Evolutionary conservation across 2,113 vertebrate species (phyloP), one percentile per base, ranked within the genome.

Genomic region (Oncorhynchus gorbuscha): DNA sequence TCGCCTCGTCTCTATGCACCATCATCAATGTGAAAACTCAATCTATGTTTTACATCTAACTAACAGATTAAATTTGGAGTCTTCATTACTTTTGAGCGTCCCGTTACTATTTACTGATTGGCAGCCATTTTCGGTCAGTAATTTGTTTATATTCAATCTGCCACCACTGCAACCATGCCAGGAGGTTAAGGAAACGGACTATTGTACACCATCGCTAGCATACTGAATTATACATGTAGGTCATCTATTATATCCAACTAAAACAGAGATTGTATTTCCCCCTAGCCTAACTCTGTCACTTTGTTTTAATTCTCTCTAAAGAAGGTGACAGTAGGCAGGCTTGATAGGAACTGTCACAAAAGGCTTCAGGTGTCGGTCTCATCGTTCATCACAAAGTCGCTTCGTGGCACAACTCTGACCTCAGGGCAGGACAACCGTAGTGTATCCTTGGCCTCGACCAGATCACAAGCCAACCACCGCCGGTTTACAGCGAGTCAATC

Each of bases 231-330:
- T 18, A 58, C 8, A 39, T 39, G 39, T 39, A 45, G 39, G 9
- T 45, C 39, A 45, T 45, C 39, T 45, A 3, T 45, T 45, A 45
- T 14, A 58, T 14, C 55, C 55, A 3, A 18, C 55, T 58, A 12
- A 24, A 66, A 13, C 64, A 66, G 64, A 66, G 64, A 62, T 30
- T 81, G 86, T 79, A 78, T 85, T 87, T 88, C 78, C 84, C 80
- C 16, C 55, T 12, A 35, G 35, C 39, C 39, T 12, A 11, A 2
- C 39, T 11, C 68, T 58, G 55, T 58, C 55, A 58, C 55, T 18
- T 20, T 18, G 14, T 58, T 14, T 14, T 58, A 58, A 58, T 58
- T 45, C 9, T 45, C 18, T 58, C 4, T 14, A 58, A 68, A 28
- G 73, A 22, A 71, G 81, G 84, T 74, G 69, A 74, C 73, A 79